Percentiles rank a stretch among this genome's conserved stretches.
phyloP scores from a whole-genome alignment of 2,888 invertebrate genomes.

The Desoria tigrina region DNA sequence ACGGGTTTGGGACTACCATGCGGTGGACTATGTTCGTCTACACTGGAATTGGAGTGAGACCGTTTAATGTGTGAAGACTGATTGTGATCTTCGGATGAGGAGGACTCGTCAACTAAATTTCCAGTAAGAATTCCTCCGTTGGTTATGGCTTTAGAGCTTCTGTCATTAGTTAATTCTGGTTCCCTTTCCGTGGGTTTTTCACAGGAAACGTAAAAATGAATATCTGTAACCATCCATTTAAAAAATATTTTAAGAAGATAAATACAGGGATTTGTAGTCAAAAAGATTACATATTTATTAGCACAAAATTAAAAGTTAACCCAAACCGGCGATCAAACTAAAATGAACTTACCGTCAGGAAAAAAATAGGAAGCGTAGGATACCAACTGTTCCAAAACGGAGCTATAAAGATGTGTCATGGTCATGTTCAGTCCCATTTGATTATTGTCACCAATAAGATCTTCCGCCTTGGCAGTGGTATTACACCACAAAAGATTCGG shows the following conservation, averaged over 20 bases:
- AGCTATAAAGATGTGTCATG: slow-evolving; percentile 77
- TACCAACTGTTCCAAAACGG: slow-evolving; percentile 80
- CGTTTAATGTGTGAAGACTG: slow-evolving; percentile 59
- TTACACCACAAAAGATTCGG: slow-evolving; percentile 86
- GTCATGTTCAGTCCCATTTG: slow-evolving; percentile 70
- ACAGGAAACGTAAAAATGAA: slow-evolving; percentile 70
- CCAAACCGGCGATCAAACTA: too few species aligned
- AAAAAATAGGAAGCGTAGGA: slow-evolving; percentile 81
- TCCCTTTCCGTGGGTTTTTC: slow-evolving; percentile 60
- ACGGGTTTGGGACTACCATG: slow-evolving; percentile 74
- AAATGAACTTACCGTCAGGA: slow-evolving; percentile 61
- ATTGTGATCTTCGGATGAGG: slow-evolving; percentile 3
- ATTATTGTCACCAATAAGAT: slow-evolving; percentile 33
- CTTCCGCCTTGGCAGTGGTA: slow-evolving; percentile 21
- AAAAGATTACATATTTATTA: too few species aligned
- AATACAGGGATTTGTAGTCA: neutral
- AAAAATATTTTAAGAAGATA: too few species aligned
- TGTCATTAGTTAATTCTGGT: slow-evolving; percentile 3
- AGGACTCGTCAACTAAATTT: slow-evolving; percentile 3
- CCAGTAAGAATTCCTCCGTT: neutral
- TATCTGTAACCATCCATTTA: slow-evolving; percentile 60
- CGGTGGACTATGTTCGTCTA: slow-evolving; percentile 62
- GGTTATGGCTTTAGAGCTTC: slow-evolving; percentile 9
- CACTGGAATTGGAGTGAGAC: slow-evolving; percentile 69
- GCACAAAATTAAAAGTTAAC: too few species aligned